phyloP scores from a whole-genome alignment of 2,797 vertebrate genomes.

The Rallus crepitans region DNA sequence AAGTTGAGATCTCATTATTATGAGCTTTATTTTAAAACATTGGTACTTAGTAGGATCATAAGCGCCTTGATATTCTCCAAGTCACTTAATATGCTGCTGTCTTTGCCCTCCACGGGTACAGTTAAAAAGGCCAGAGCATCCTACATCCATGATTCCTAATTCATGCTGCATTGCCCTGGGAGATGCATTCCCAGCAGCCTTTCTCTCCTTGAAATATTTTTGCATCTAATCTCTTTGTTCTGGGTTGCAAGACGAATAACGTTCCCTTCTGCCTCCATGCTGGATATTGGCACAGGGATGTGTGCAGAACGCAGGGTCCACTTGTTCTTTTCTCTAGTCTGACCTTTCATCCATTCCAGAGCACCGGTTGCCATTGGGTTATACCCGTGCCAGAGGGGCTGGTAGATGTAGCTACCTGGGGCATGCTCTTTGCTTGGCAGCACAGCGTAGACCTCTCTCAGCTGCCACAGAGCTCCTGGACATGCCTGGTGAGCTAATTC shows the following conservation, averaged over 20 bases:
- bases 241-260: too few relatives aligned
- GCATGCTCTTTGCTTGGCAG: background rate
- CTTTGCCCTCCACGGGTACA: background rate
- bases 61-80: background rate
- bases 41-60: fast-evolving
- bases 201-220: background rate
- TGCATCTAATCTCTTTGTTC: background rate
- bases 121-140: background rate
- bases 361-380: too few relatives aligned
- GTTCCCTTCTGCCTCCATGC: background rate
- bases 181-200: background rate
- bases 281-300: background rate
- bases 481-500: background rate
- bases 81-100: background rate
- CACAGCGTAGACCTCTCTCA: background rate
- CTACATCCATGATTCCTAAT: background rate
- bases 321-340: background rate
- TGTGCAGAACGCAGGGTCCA: background rate
- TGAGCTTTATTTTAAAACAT: background rate
- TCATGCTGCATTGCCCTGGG: background rate
- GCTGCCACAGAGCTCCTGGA: background rate
- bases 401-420: too few relatives aligned
- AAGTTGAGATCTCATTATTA: background rate
- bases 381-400: background rate
- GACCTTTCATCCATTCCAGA: background rate